A percentile compares a stretch with the other conserved stretches of the same genome.
These are phyloP conservation scores for Arion vulgaris DNA, from an alignment of 1,140 invertebrate species.

Conservation along the genomic window DNA sequence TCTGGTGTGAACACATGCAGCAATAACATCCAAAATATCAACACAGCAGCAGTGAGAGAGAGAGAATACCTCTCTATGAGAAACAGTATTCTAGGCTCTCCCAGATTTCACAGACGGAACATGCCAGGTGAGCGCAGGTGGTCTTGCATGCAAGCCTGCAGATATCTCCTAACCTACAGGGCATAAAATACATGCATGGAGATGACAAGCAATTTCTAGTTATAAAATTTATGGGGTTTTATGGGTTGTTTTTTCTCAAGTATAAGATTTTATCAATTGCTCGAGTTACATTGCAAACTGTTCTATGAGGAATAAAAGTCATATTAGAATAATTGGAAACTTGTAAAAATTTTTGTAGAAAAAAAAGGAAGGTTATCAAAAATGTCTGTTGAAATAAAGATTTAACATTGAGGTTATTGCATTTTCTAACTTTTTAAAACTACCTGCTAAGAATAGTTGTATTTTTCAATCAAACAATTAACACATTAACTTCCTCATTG, in stretches of 20 bases:
- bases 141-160: constrained; percentile 25
- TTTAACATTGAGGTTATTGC: too few relatives aligned
- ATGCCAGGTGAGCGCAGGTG: constrained; percentile 29
- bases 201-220: not conserved
- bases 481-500: too few relatives aligned
- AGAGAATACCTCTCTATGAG: constrained; percentile 39
- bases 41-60: constrained; percentile 23
- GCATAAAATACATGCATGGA: not conserved
- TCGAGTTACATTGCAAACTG: too few relatives aligned
- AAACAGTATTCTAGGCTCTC: constrained; percentile 38
- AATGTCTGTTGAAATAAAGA: too few relatives aligned
- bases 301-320: too few relatives aligned
- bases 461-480: too few relatives aligned
- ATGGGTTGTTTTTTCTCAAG: not conserved
- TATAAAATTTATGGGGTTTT: not conserved
- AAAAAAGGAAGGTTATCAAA: too few relatives aligned
- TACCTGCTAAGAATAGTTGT: too few relatives aligned
- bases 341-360: too few relatives aligned
- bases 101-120: constrained; percentile 33
- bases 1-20: not conserved
- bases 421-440: too few relatives aligned
- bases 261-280: not conserved
- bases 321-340: too few relatives aligned
- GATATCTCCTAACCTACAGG: not conserved
- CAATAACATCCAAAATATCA: constrained; percentile 8